Base-by-base conservation (phyloP, 2,888 invertebrate species). In the Orthonevra nobilis region DNA sequence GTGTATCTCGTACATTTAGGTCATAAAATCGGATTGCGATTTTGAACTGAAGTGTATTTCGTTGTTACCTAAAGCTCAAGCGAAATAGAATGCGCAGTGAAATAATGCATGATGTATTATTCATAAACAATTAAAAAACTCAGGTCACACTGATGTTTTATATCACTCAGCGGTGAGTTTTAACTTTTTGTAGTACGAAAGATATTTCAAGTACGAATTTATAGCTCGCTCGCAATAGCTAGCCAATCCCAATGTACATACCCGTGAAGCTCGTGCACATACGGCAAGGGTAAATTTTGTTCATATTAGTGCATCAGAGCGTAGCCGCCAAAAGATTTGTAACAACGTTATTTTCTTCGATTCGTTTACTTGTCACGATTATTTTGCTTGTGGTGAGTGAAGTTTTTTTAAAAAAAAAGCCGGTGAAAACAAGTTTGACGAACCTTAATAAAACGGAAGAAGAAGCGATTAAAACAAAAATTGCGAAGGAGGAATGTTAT, bases 231-330 rank as follows among this genome's bases (percentile, higher is more conserved):
- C 23, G 23, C 26, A 15, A n/a, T n/a, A n/a, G n/a, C n/a, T n/a
- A 36, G 46, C 17, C 54, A 28, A 61, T 28, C 38, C 38, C 54
- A 61, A 61, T 44, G 52, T 52, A 60, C 46, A 28, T 46, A 61
- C 26, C 68, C 68, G 40, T 75, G 61, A 75, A 61, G 56, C 64
- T 40, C 26, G 72, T 50, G 54, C 54, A 26, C 36, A 44, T 14
- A 42, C 30, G 19, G 17, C 69, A 70, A 69, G 69, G 75, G 63
- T 70, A 42, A 15, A 69, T 63, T 58, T 63, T n/a, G n/a, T n/a
- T 69, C 66, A 44, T 63, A 30, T 32, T 38, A 64, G 63, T 75
- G 75, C 75, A 75, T 38, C 75, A 44, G 75, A 75, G 63, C 75
- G 64, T 69, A 63, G 70, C 56, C 26, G 56, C 50, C 38, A 32